Conservation (phyloP, 2,113 vertebrate genomes). For the Phyllostomus discolor region DNA sequence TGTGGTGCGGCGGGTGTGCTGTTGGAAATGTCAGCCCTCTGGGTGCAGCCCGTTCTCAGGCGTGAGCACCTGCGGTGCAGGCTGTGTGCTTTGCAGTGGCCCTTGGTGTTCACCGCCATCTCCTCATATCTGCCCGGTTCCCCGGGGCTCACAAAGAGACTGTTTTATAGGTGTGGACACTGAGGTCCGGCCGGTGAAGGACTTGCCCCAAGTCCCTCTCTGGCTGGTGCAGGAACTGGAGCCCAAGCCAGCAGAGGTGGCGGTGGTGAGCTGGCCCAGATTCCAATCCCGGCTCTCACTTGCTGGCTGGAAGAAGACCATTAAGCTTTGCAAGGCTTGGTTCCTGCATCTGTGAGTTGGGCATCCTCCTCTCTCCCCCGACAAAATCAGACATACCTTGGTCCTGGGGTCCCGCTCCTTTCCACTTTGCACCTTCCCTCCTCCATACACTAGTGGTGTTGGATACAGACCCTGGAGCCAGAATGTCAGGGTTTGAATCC, state of each 20-base stretch:
- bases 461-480: accelerated
- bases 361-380: too few relatives aligned
- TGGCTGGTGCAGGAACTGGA: neutral
- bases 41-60: accelerated
- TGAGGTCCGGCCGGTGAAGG: neutral
- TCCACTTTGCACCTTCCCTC: neutral
- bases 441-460: neutral
- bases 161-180: neutral
- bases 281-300: neutral
- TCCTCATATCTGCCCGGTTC: accelerated
- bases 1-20: neutral
- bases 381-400: neutral
- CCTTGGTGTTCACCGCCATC: accelerated
- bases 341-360: neutral
- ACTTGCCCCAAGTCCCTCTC: neutral
- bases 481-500: neutral
- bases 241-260: neutral
- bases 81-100: neutral
- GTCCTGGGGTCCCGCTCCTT: neutral
- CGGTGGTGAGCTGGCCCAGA: neutral
- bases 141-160: neutral
- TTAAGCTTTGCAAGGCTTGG: neutral
- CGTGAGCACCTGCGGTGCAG: accelerated
- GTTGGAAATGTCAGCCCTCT: neutral
- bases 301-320: neutral